Evolutionary conservation across 2,888 invertebrate species (phyloP).

Genomic region (Rhimphoctona megacephalus): DNA sequence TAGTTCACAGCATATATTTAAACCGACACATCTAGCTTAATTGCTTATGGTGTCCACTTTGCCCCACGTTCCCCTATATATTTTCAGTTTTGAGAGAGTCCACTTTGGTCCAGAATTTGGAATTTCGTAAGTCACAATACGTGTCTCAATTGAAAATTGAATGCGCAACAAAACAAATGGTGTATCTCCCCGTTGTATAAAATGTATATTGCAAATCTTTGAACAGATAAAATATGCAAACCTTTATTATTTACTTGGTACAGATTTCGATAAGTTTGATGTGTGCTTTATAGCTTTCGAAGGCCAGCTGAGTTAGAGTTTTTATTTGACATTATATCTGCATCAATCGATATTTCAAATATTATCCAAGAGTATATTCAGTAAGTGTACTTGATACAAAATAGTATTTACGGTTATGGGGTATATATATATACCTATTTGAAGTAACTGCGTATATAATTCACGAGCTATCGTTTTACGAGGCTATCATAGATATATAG

Average conservation of each 20-base stretch:
- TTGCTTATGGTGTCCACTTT: too few species aligned
- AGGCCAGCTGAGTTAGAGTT: slow-evolving; percentile 3
- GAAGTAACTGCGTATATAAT: slow-evolving; percentile 29
- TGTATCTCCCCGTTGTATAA: neutral
- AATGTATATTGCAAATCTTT: neutral
- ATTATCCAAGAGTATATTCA: slow-evolving; percentile 4
- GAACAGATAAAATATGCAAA: neutral
- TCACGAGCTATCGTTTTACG: slow-evolving; percentile 35
- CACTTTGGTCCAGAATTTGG: too few species aligned
- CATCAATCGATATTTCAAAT: slow-evolving; percentile 1
- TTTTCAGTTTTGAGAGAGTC: too few species aligned
- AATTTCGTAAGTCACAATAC: too few species aligned
- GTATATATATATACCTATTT: slow-evolving; percentile 2
- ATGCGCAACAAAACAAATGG: neutral
- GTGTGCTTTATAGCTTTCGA: neutral
- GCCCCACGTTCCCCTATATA: too few species aligned
- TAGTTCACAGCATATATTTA: too few species aligned
- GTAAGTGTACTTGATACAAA: neutral
- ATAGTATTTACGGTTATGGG: slow-evolving; percentile 30
- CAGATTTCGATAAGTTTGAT: neutral
- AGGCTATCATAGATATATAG: slow-evolving; percentile 12
- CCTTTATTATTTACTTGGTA: neutral
- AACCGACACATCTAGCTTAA: too few species aligned
- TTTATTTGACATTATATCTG: neutral
- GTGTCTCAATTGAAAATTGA: neutral